Base-by-base conservation (phyloP, 2,888 invertebrate species). In the Saturnia pavonia region DNA sequence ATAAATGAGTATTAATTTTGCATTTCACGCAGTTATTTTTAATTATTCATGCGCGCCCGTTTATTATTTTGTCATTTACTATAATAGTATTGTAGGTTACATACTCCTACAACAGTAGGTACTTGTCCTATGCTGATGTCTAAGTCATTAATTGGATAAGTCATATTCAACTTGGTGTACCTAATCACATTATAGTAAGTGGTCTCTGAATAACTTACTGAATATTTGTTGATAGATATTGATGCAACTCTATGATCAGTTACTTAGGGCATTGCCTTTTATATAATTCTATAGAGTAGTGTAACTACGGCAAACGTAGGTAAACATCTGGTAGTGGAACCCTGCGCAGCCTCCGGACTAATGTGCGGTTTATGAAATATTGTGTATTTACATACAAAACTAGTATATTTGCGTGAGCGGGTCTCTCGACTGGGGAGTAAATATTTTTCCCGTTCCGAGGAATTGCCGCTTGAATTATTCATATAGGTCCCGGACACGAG, bases 381-480 rank as follows among this genome's bases (percentile, higher is more conserved):
- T 40, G 40, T 65, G 40, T 16, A 65, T 65, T 65, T 65, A 25
- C 65, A 65, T 65, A 65, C 6, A 40, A 40, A 65, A 65, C 40
- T 65, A 65, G 34, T 40, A 65, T 65, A 19, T 40, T 65, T 40
- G 40, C n/a, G n/a, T n/a, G 65, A 19, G 11, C 65, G 9, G n/a
- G 9, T 19, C 40, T 19, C 22, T n/a, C 40, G 9, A 19, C 65
- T 60, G 14, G 65, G 65, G 40, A 40, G 65, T 40, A 40, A 27
- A 60, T 27, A 60, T 60, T 60, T 60, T 60, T 40, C 65, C 19
- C n/a, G 11, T 8, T 65, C 40, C 14, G 34, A 34, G 40, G 57
- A n/a, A 42, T 60, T 25, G 57, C 12, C 42, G 25, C 12, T 54
- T 69, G 69, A 69, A 69, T 69, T 54, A 69, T 69, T 69, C 69